Evolutionary conservation across 2,113 vertebrate species (phyloP).

Genomic region (Thamnaconus septentrionalis): DNA sequence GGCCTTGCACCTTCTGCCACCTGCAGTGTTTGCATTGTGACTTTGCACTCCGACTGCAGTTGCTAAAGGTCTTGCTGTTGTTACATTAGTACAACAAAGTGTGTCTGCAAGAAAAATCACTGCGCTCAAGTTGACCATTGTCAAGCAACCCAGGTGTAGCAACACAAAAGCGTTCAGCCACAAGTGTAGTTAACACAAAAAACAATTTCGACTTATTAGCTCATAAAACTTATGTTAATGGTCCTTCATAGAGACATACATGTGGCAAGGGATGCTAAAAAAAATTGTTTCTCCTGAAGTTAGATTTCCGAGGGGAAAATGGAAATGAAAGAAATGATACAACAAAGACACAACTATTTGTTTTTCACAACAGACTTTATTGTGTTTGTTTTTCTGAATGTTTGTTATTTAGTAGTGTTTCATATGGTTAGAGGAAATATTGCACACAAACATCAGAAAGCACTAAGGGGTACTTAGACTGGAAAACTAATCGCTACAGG

Average conservation of each 20-base stretch:
- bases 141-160: too few species aligned
- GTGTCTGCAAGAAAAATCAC: too few species aligned
- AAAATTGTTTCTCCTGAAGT: too few species aligned
- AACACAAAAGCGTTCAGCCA: too few species aligned
- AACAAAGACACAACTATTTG: constrained; percentile 3
- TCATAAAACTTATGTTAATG: too few species aligned
- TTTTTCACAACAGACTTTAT: constrained; percentile 89
- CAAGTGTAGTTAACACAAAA: too few species aligned
- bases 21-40: not conserved
- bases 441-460: constrained; percentile 99
- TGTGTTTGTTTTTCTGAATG: constrained; percentile 77
- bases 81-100: too few species aligned
- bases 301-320: too few species aligned
- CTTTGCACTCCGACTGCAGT: not conserved
- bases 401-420: constrained; percentile 79
- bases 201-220: too few species aligned
- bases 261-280: too few species aligned
- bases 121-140: too few species aligned
- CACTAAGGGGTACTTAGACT: constrained; percentile 95
- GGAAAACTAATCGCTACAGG: constrained; percentile 92
- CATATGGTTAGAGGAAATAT: constrained; percentile 87
- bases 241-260: too few species aligned
- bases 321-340: not conserved
- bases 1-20: not conserved
- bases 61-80: not conserved